These are phyloP conservation scores for Drosophila sucinea DNA, from an alignment of 1,140 invertebrate genomes.

Conservation along the genomic window DNA sequence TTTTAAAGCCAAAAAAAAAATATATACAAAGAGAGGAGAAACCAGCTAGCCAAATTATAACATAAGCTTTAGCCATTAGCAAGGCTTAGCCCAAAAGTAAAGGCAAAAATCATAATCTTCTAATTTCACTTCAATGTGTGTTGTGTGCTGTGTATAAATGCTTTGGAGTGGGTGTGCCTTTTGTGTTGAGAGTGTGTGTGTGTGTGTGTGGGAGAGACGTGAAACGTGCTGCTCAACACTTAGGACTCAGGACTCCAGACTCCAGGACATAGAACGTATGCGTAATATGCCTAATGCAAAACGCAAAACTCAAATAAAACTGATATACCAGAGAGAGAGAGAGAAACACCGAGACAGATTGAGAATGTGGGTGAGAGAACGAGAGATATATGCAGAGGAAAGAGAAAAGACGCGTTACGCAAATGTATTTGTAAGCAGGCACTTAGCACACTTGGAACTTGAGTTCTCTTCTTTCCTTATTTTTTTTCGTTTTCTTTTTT, in stretches of 20 bases:
- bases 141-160: conserved; percentile 18
- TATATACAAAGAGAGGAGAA: conserved; percentile 21
- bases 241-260: neutral
- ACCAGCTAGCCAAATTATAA: conserved; percentile 16
- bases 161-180: neutral
- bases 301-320: conserved; percentile 79
- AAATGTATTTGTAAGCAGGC: conserved; percentile 80
- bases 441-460: conserved; percentile 76
- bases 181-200: neutral
- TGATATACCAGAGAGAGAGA: conserved; percentile 56
- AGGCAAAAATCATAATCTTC: conserved; percentile 72
- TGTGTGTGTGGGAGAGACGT: conserved; percentile 42
- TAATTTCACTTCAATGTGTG: conserved; percentile 53
- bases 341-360: conserved; percentile 4
- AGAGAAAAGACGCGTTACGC: conserved; percentile 49
- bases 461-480: conserved; percentile 39
- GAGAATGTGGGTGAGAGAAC: neutral
- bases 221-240: conserved; percentile 29
- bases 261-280: conserved; percentile 46
- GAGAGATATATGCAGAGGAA: neutral
- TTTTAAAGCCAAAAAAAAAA: conserved; percentile 4
- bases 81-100: conserved; percentile 45
- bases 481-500: conserved; percentile 30
- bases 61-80: conserved; percentile 72
- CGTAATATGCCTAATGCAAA: conserved; percentile 78